phyloP scores from a whole-genome alignment of 2,113 vertebrate species.

The Recurvirostra avosetta region DNA sequence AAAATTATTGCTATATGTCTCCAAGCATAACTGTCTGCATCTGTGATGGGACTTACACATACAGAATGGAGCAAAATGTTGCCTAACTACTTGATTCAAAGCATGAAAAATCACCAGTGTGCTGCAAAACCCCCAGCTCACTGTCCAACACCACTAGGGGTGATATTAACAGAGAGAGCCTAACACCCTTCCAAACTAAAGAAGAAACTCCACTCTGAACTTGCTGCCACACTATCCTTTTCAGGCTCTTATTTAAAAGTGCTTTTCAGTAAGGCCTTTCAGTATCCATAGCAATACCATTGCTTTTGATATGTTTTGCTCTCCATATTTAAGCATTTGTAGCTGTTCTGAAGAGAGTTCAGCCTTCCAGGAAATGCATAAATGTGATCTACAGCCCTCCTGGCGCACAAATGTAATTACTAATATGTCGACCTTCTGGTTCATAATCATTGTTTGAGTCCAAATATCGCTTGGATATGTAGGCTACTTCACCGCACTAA shows the following conservation, averaged over 20 bases:
- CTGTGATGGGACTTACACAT: background rate
- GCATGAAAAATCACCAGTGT: background rate
- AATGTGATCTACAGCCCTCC: conserved; percentile 10
- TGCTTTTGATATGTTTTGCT: background rate
- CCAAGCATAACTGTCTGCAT: background rate
- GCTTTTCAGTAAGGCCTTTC: background rate
- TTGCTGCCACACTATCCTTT: background rate
- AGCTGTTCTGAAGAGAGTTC: background rate
- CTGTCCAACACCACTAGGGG: background rate
- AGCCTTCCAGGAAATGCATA: conserved; percentile 16
- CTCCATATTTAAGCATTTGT: background rate
- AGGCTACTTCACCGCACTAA: background rate
- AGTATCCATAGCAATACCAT: background rate
- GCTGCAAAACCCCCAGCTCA: background rate
- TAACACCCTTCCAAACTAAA: background rate
- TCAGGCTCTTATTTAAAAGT: background rate
- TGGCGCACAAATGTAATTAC: background rate
- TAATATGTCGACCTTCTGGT: background rate
- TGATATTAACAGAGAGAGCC: background rate
- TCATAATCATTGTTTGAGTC: background rate
- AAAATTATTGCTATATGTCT: background rate
- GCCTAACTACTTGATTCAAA: background rate
- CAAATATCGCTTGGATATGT: background rate
- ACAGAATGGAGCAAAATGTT: background rate
- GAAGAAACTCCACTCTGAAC: background rate